Percentiles rank a stretch among this genome's conserved stretches.
Evolutionary conservation across 2,113 vertebrate genomes (phyloP).

Genomic region (Choloepus hoffmanni): DNA sequence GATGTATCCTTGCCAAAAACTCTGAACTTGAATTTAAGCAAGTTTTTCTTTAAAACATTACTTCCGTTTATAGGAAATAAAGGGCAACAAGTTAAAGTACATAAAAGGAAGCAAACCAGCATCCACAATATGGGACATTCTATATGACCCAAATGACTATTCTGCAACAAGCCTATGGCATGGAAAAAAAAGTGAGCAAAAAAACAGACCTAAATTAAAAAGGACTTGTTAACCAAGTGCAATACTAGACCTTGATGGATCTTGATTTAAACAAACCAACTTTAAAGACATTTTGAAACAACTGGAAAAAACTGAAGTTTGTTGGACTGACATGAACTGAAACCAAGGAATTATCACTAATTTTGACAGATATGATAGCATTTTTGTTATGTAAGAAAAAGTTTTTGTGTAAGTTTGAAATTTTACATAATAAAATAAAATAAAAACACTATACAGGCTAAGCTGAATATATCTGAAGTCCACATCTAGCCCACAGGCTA

Average conservation of each 20-base stretch:
- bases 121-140: background rate
- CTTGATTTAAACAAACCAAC: constrained; percentile 21
- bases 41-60: background rate
- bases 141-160: background rate
- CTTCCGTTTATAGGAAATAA: background rate
- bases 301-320: background rate
- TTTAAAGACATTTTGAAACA: constrained; percentile 39
- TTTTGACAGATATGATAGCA: background rate
- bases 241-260: background rate
- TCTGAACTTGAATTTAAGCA: background rate
- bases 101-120: constrained; percentile 33
- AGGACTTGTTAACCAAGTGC: background rate
- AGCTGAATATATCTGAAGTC: background rate
- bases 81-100: constrained; percentile 25
- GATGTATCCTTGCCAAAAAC: background rate
- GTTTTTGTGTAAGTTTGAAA: constrained; percentile 17
- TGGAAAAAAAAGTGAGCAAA: background rate
- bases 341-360: background rate
- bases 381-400: background rate
- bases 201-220: background rate
- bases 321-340: background rate
- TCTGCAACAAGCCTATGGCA: background rate
- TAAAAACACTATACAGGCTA: background rate
- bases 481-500: background rate
- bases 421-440: constrained; percentile 28